Evolutionary conservation across 1,140 invertebrate genomes (phyloP).

Genomic region (Drosophila burlai): DNA sequence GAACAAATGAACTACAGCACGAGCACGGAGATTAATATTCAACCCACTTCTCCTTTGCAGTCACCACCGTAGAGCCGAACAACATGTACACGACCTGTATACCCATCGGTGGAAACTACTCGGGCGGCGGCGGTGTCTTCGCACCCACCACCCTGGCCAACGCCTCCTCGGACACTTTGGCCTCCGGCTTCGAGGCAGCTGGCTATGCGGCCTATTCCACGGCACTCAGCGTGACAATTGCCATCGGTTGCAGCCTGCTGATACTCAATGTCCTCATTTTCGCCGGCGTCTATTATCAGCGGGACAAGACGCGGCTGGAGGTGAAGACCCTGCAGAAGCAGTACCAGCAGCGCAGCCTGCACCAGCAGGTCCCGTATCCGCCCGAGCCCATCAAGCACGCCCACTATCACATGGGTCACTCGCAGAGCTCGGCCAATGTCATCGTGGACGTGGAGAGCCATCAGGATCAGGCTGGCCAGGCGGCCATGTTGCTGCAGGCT

Average conservation of each 20-base stretch:
- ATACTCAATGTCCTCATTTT: slow-evolving; percentile 97
- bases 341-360: slow-evolving; percentile 88
- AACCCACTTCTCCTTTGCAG: slow-evolving; percentile 63
- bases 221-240: slow-evolving; percentile 95
- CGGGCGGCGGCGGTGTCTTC: slow-evolving; percentile 80
- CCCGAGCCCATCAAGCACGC: slow-evolving; percentile 89
- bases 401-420: slow-evolving; percentile 89
- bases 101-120: slow-evolving; percentile 85
- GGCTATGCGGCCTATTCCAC: slow-evolving; percentile 95
- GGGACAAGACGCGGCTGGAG: slow-evolving; percentile 94
- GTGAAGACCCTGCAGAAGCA: slow-evolving; percentile 91
- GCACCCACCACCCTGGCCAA: slow-evolving; percentile 87
- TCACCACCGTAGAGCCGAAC: slow-evolving; percentile 87
- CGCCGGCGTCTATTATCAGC: slow-evolving; percentile 96
- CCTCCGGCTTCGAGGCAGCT: slow-evolving; percentile 91
- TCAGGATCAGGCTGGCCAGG: slow-evolving; percentile 88
- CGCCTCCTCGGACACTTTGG: slow-evolving; percentile 89
- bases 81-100: slow-evolving; percentile 87
- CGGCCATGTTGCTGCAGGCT: slow-evolving; percentile 89
- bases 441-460: slow-evolving; percentile 93
- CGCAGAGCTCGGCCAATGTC: slow-evolving; percentile 88
- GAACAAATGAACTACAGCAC: slow-evolving; percentile 29
- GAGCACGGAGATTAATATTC: slow-evolving; percentile 52
- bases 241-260: slow-evolving; percentile 95
- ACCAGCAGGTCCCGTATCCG: slow-evolving; percentile 90